Base-by-base conservation (phyloP, 2,888 invertebrate genomes). In the Tryphoninae sp. region DNA sequence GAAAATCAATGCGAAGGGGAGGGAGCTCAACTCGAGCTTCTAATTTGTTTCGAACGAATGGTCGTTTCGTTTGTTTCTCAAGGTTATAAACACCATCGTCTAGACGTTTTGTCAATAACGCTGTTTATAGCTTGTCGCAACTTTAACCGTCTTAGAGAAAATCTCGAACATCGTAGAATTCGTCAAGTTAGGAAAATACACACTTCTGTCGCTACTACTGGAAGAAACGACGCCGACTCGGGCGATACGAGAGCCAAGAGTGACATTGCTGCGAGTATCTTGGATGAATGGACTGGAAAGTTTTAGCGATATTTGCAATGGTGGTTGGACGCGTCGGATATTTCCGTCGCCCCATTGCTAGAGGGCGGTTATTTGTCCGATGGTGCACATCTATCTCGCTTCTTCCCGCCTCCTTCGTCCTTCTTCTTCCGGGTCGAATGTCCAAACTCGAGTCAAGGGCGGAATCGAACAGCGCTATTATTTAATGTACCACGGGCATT, bases 241-340 rank as follows among this genome's bases (percentile, higher is more conserved):
- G 19, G 55, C 53, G 65, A 19, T 11, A 9, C 40, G 3, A 22
- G 58, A 45, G 80, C 77, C 72, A 76, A 72, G 59, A 72, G 33
- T 19, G 59, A 74, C 19, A 13, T 13, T 49, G 33, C 45, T 19
- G 19, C 19, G 40, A 42, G 62, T 68, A 55, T 59, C 68, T 81
- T 78, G 78, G 73, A 69, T 9, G 49, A 51, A 22, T 6, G 42
- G 45, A 19, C 40, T 67, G 55, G 69, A 78, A 78, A 74, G 78
- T 78, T 81, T 74, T n/a, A 23, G 61, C 19, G 62, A 62, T 53
- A 7, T 1, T n/a, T 40, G 40, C 62, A 58, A 58, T 61, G 40
- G 78, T 40, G 65, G 51, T 42, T n/a, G 65, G 51, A 26, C 7
- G 40, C 11, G 64, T 73, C 62, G 33, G 40, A 51, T 40, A 64